These are phyloP conservation scores for Nematopogon swammerdamellus DNA, from an alignment of 2,888 invertebrate species.

Conservation along the genomic window DNA sequence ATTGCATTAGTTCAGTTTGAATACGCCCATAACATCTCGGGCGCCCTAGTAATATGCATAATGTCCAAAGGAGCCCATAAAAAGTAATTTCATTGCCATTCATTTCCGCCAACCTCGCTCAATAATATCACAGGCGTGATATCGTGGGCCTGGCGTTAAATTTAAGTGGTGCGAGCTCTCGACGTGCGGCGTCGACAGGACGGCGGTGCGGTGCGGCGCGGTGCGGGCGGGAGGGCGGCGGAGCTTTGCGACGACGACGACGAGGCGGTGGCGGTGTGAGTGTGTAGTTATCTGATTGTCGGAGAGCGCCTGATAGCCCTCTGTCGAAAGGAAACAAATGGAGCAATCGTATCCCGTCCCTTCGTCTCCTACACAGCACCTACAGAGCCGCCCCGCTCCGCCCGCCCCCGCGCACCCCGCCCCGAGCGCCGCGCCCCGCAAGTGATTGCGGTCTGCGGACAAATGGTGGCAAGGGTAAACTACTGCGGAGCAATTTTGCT, in stretches of 20 bases:
- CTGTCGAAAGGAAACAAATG: neutral
- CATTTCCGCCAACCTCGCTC: neutral
- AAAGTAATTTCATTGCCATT: neutral
- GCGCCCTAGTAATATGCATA: neutral
- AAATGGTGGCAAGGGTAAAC: too few species aligned
- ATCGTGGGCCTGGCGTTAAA: neutral
- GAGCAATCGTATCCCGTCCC: neutral
- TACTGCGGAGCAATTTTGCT: too few species aligned
- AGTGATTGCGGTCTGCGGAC: too few species aligned
- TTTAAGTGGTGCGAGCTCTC: neutral
- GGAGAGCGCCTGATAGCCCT: neutral
- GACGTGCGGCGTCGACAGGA: neutral
- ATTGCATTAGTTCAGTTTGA: too few species aligned
- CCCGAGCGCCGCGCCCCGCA: too few species aligned
- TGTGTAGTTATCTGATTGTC: neutral
- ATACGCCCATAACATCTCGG: too few species aligned
- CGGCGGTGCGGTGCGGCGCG: too few species aligned
- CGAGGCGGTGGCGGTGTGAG: neutral
- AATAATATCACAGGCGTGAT: neutral
- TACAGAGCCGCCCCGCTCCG: neutral
- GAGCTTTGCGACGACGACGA: too few species aligned
- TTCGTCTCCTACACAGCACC: neutral
- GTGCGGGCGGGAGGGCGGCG: too few species aligned
- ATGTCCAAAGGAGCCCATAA: neutral
- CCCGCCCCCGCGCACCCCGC: neutral